These are phyloP conservation scores for Heloderma charlesbogerti DNA, from an alignment of 2,113 vertebrate genomes.

Conservation along the genomic window DNA sequence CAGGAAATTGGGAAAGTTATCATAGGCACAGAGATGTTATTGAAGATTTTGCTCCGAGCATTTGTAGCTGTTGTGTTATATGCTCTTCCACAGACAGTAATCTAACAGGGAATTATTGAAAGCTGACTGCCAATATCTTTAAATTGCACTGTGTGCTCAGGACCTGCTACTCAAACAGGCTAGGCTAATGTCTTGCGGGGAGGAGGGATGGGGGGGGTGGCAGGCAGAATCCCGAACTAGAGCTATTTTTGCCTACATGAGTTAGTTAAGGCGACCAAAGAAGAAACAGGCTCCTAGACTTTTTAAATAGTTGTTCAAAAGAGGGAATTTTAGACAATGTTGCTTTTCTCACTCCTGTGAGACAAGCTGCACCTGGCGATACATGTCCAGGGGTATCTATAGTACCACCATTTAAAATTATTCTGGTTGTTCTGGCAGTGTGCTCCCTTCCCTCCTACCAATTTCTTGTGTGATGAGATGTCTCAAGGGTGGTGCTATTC, in stretches of 20 bases:
- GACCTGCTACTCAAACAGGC: conserved; percentile 52
- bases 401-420: background rate
- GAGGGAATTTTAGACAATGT: background rate
- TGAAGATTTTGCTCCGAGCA: conserved; percentile 82
- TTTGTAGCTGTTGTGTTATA: conserved; percentile 83
- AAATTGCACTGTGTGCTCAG: conserved; percentile 72
- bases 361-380: background rate
- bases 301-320: background rate
- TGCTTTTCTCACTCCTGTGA: background rate
- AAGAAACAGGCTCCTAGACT: no score
- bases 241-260: background rate
- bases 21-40: conserved; percentile 81
- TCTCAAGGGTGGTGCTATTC: no score
- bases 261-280: background rate
- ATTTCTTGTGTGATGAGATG: no score
- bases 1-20: conserved; percentile 87
- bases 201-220: background rate
- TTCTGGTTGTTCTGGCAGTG: background rate
- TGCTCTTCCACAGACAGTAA: conserved; percentile 75
- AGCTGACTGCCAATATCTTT: conserved; percentile 75
- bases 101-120: conserved; percentile 83
- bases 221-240: accelerated
- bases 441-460: no score
- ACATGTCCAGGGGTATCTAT: background rate
- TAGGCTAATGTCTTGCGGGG: conserved; percentile 53